phyloP scores from a whole-genome alignment of 2,113 vertebrate species.

The Halcyon senegalensis region DNA sequence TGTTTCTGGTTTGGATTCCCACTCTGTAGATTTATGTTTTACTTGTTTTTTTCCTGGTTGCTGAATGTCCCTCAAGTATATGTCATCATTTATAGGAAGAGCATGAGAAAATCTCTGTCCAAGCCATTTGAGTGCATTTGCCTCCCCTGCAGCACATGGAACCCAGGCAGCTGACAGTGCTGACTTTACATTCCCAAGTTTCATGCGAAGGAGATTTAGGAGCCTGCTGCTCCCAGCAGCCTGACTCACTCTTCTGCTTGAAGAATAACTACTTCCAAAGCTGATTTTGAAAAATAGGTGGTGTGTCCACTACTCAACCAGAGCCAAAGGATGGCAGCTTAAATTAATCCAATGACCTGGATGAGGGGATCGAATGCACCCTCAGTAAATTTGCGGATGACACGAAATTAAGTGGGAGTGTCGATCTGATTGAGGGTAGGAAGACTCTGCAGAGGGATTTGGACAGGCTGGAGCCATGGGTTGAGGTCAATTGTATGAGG shows the following conservation, averaged over 20 bases:
- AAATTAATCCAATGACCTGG: not conserved
- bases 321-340: not conserved
- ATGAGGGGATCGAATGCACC: no score
- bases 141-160: not conserved
- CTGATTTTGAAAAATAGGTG: not conserved
- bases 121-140: not conserved
- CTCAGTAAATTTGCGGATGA: no score
- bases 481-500: no score
- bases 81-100: not conserved
- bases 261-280: not conserved
- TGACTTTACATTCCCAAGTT: not conserved
- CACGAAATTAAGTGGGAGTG: no score
- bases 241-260: not conserved
- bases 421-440: no score
- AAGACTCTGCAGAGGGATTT: no score
- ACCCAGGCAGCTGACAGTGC: not conserved
- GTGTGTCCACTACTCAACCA: not conserved
- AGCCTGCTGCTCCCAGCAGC: not conserved
- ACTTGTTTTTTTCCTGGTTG: not conserved
- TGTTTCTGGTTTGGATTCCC: not conserved
- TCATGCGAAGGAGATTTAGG: accelerated
- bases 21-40: not conserved
- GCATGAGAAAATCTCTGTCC: not conserved
- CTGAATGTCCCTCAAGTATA: not conserved
- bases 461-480: no score